Evolutionary conservation across 2,797 vertebrate genomes (phyloP).

Genomic region (Mus caroli): DNA sequence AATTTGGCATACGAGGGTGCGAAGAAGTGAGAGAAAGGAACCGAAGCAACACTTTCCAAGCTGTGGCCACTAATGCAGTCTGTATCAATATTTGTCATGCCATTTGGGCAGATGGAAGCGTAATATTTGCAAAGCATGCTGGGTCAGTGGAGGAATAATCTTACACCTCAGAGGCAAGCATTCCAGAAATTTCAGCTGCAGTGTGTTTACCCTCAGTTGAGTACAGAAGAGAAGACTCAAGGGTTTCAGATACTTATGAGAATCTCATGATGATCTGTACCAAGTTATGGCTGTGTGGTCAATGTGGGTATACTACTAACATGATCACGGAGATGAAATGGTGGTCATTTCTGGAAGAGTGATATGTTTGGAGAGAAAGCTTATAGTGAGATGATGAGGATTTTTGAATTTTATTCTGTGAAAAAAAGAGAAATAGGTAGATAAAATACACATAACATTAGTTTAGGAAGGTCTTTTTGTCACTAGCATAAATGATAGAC

Average conservation of each 20-base stretch:
- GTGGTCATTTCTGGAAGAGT: slow-evolving; percentile 22
- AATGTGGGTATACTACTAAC: not conserved
- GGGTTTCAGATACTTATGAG: slow-evolving; percentile 27
- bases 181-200: not conserved
- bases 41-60: slow-evolving; percentile 2
- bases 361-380: slow-evolving; percentile 19
- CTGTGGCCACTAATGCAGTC: not conserved
- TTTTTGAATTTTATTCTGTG: slow-evolving; percentile 61
- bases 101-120: not conserved
- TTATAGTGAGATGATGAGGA: not conserved
- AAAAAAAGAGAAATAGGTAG: slow-evolving; percentile 5
- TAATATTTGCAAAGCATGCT: slow-evolving; percentile 18
- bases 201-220: not conserved
- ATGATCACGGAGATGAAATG: slow-evolving; percentile 4
- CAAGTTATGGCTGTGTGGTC: not conserved
- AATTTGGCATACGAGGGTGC: not conserved
- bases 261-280: not conserved
- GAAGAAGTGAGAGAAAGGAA: slow-evolving; percentile 50
- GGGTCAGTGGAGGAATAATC: not conserved
- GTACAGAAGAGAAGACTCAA: not conserved
- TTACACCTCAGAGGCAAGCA: slow-evolving; percentile 7
- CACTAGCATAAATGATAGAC: not conserved
- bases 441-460: not conserved
- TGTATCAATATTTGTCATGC: slow-evolving; percentile 28
- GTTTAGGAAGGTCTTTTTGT: slow-evolving; percentile 32